Evolutionary conservation across 2,113 vertebrate genomes (phyloP).

Genomic region (Muscicapa adusta): DNA sequence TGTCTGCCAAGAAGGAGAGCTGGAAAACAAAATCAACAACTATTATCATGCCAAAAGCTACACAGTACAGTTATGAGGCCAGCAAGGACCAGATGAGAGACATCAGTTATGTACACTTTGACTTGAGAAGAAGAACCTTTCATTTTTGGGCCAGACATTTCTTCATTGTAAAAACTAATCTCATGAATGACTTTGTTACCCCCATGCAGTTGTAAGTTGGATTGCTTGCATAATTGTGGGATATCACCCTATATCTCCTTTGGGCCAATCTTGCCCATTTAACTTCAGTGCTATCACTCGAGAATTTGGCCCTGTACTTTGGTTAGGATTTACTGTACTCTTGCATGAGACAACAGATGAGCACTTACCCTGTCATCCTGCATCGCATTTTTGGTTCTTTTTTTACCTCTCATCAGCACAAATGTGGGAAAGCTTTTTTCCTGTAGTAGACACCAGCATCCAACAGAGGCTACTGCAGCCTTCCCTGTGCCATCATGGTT

Average conservation of each 20-base stretch:
- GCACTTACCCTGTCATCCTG: fast-evolving
- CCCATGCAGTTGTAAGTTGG: neutral
- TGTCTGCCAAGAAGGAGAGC: neutral
- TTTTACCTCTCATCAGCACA: neutral
- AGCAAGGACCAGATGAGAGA: neutral
- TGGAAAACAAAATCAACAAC: neutral
- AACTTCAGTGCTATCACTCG: neutral
- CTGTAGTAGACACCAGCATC: neutral
- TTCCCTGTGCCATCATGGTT: neutral
- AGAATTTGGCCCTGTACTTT: neutral
- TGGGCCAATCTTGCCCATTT: neutral
- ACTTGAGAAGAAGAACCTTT: neutral
- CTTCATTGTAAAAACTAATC: neutral
- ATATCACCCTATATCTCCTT: neutral
- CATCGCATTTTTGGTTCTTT: fast-evolving
- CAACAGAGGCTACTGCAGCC: neutral
- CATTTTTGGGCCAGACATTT: neutral
- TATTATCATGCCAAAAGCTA: neutral
- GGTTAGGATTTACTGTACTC: neutral
- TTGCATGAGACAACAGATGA: neutral
- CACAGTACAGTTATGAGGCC: neutral
- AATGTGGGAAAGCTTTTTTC: neutral
- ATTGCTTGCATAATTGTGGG: neutral
- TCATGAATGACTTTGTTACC: neutral
- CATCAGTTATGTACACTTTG: neutral